A percentile compares a stretch with the other conserved stretches of the same genome.
These are phyloP conservation scores for Gandaritis pyraliata DNA, from an alignment of 2,888 invertebrate species.

Conservation along the genomic window DNA sequence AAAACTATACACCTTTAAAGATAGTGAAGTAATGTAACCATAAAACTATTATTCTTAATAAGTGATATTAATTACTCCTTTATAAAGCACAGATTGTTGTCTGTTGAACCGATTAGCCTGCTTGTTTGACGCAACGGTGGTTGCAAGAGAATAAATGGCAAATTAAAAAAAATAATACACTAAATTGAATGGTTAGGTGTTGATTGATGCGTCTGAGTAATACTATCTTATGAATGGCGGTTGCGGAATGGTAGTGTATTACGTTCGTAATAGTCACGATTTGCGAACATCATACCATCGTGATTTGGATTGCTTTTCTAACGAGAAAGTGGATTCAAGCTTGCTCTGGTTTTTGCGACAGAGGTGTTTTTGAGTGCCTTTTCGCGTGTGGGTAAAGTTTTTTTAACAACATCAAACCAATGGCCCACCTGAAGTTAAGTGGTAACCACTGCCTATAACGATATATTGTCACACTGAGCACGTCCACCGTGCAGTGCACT, in stretches of 20 bases:
- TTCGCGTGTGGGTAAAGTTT: too few relatives aligned
- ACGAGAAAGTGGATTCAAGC: not conserved
- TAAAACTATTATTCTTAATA: slow-evolving; percentile 73
- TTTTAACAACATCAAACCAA: too few relatives aligned
- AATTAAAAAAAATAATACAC: slow-evolving; percentile 51
- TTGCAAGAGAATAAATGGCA: slow-evolving; percentile 70
- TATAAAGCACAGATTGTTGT: slow-evolving; percentile 70
- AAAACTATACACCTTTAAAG: slow-evolving; percentile 25
- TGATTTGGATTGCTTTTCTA: not conserved
- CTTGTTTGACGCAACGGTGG: slow-evolving; percentile 68
- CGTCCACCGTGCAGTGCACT: too few relatives aligned
- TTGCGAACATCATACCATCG: not conserved
- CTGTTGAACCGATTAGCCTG: slow-evolving; percentile 66
- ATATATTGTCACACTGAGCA: too few relatives aligned
- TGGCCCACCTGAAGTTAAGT: too few relatives aligned
- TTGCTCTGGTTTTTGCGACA: not conserved
- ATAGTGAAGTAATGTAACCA: slow-evolving; percentile 61
- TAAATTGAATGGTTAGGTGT: slow-evolving; percentile 41
- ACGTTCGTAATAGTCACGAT: slow-evolving; percentile 16
- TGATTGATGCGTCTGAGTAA: slow-evolving; percentile 49
- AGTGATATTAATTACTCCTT: slow-evolving; percentile 77
- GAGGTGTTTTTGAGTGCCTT: too few relatives aligned
- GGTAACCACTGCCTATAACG: too few relatives aligned
- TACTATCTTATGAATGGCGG: slow-evolving; percentile 22
- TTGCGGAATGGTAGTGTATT: slow-evolving; percentile 19